Conservation (phyloP, 2,888 invertebrate species). For the Melanostoma scalare region DNA sequence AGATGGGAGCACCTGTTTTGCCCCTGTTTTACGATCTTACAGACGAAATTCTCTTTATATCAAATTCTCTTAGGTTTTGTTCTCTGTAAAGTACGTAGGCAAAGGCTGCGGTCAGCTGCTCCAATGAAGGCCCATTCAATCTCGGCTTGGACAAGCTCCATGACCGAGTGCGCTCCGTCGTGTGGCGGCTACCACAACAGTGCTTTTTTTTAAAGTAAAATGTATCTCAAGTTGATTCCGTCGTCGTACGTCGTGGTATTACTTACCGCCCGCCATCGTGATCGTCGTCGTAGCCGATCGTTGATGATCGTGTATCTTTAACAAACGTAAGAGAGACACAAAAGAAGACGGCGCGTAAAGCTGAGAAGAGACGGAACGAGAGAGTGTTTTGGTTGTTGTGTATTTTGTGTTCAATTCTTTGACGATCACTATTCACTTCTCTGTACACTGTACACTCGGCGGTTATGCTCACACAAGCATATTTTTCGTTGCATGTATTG, state of each 20-base stretch:
- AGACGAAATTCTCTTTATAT: conserved; percentile 34
- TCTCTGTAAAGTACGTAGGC: conserved; percentile 22
- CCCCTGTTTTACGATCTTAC: conserved; percentile 51
- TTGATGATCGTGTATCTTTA: conserved; percentile 19
- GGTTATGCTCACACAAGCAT: conserved; percentile 3
- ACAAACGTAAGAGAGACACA: conserved; percentile 60
- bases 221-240: conserved; percentile 40
- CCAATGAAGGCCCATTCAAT: conserved; percentile 53
- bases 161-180: conserved; percentile 47
- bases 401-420: conserved; percentile 14
- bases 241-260: background rate
- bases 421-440: conserved; percentile 10
- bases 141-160: conserved; percentile 62
- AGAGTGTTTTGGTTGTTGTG: conserved; percentile 37
- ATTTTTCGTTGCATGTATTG: conserved; percentile 23
- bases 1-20: conserved; percentile 43
- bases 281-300: conserved; percentile 2
- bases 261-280: background rate
- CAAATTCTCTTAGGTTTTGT: conserved; percentile 41
- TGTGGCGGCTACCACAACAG: conserved; percentile 19
- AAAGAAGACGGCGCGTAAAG: conserved; percentile 39
- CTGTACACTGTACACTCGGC: background rate
- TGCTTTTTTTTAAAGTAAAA: conserved; percentile 26
- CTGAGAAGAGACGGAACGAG: conserved; percentile 45
- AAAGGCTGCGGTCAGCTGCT: conserved; percentile 21